Evolutionary conservation across 2,113 vertebrate species (phyloP).

Genomic region (Lynx canadensis): DNA sequence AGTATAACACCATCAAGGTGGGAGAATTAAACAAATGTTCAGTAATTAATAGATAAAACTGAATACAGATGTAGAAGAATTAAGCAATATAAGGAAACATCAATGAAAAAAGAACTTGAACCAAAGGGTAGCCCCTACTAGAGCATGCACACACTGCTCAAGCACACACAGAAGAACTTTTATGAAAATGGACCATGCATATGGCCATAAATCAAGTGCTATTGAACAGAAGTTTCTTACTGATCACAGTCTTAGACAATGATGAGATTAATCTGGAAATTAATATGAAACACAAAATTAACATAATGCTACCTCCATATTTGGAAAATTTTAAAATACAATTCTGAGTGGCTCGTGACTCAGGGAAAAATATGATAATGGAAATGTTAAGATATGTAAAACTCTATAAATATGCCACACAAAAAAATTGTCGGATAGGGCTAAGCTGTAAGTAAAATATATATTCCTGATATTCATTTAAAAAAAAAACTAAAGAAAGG

Average conservation of each 20-base stretch:
- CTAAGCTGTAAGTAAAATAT: not conserved
- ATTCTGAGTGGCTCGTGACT: not conserved
- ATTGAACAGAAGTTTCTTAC: not conserved
- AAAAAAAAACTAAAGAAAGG: not conserved
- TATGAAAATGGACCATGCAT: not conserved
- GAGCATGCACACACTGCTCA: not conserved
- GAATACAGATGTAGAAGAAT: not conserved
- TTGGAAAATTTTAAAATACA: not conserved
- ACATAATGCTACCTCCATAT: not conserved
- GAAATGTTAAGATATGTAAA: not conserved
- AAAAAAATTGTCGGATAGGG: not conserved
- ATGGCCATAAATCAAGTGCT: not conserved
- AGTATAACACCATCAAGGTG: not conserved
- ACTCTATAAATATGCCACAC: not conserved
- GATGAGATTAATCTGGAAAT: not conserved
- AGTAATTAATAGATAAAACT: not conserved
- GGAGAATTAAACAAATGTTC: not conserved
- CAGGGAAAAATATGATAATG: not conserved
- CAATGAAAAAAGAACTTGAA: not conserved
- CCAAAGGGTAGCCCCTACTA: not conserved
- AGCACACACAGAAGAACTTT: not conserved
- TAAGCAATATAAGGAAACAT: not conserved
- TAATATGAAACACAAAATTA: not conserved
- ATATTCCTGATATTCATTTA: not conserved
- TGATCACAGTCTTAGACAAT: not conserved